Conservation (phyloP, 2,888 invertebrate genomes). For the Allygus modestus region DNA sequence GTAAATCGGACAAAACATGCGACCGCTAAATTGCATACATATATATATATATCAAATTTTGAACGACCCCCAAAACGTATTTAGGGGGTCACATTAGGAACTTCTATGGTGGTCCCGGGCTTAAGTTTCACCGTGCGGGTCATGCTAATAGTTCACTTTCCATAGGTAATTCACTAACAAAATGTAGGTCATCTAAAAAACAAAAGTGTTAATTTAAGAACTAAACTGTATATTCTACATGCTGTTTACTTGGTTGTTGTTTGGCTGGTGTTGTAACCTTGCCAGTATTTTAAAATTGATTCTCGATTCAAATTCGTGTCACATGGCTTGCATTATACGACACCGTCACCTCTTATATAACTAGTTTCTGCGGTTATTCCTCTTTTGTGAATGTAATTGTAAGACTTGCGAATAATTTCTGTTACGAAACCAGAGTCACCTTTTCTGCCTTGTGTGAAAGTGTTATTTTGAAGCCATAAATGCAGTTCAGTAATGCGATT, state of each 20-base stretch:
- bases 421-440: background rate
- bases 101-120: no score
- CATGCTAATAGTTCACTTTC: no score
- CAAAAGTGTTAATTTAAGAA: no score
- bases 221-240: background rate
- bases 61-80: no score
- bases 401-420: background rate
- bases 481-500: no score
- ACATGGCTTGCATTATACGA: background rate
- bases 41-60: no score
- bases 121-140: no score
- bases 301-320: background rate
- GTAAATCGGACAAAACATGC: no score
- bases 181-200: no score
- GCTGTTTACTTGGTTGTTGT: background rate
- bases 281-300: background rate
- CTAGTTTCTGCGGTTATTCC: background rate
- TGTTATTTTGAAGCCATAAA: background rate
- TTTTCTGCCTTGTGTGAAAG: constrained; percentile 5
- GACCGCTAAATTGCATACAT: no score
- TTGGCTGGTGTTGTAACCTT: background rate
- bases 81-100: no score
- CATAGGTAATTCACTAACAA: no score
- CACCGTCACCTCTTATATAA: background rate
- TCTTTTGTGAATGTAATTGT: background rate